Percentiles rank a stretch among this genome's conserved stretches.
These are phyloP conservation scores for Casuarius casuarius DNA, from an alignment of 2,113 vertebrate genomes.

Conservation along the genomic window DNA sequence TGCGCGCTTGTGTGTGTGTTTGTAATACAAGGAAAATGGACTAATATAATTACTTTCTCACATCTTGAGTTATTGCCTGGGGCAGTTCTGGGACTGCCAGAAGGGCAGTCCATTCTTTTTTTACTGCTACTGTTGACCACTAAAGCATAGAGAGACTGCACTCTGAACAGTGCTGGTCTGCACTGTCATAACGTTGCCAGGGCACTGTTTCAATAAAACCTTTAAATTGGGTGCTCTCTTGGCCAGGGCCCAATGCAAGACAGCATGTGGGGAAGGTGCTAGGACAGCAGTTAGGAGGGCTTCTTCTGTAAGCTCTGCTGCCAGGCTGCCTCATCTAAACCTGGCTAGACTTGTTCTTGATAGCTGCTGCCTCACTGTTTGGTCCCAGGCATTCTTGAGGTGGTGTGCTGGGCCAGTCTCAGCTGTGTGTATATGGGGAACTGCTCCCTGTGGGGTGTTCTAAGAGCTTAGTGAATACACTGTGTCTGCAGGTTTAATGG, in stretches of 20 bases:
- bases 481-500: not conserved
- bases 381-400: not conserved
- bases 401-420: not conserved
- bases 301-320: not conserved
- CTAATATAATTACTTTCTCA: not conserved
- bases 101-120: rapidly evolving
- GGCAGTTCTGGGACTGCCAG: not conserved
- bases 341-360: not conserved
- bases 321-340: not conserved
- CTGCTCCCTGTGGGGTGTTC: not conserved
- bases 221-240: not conserved
- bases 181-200: rapidly evolving
- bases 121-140: not conserved
- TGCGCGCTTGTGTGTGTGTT: not conserved
- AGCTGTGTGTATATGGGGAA: not conserved
- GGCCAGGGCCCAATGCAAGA: not conserved
- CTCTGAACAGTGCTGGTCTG: not conserved
- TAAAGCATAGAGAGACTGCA: not conserved
- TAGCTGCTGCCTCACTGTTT: not conserved
- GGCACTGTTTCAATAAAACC: not conserved
- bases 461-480: rapidly evolving
- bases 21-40: not conserved
- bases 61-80: not conserved
- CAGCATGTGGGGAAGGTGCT: not conserved
- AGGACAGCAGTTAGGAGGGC: not conserved